Evolutionary conservation across 1,140 invertebrate genomes (phyloP), one percentile per base, ranked within the genome.

Genomic region (Meloidogyne exigua): DNA sequence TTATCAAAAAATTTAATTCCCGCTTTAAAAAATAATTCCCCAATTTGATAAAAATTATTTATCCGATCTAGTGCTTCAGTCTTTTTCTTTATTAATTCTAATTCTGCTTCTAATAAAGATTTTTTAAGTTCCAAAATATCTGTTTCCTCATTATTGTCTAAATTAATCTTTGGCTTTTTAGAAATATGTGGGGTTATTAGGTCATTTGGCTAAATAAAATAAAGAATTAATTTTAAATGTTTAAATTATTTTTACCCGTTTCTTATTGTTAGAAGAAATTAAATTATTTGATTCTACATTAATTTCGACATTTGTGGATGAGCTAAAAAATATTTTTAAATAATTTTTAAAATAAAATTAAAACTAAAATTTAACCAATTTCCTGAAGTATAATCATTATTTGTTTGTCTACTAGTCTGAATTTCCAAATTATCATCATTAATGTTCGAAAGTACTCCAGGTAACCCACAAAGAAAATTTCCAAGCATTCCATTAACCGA

Each of bases 1-100:
- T 57, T 57, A n/a, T 57, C 49, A 57, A 57, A 57, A 57, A 57
- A 57, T 57, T 57, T 21, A 57, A 57, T 57, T 57, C 49, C 49
- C 66, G 66, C 28, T 68, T 68, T 42, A 68, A 68, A 42, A 68
- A 42, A 68, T 68, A 25, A 25, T 68, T 25, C 5, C 25, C 66
- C 66, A 25, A 21, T 5, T 68, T 25, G 5, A 25, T 25, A 68
- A 42, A 32, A 25, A n/a, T 42, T 68, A 68, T 42, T 68, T 10
- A 68, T 36, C 25, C 21, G 13, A 9, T 57, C 49, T 4, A 57
- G 10, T n/a, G 49, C 13, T 57, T 57, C 49, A 7, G 18, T 57
- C 5, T 21, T 57, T 57, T 57, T 57, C 49, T 57, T 57, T 57
- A 5, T 57, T 7, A 57, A 57, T 57, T 57, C 49, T 57, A 57